Conservation (phyloP, 2,888 invertebrate genomes). For the Agrypnus murinus region DNA sequence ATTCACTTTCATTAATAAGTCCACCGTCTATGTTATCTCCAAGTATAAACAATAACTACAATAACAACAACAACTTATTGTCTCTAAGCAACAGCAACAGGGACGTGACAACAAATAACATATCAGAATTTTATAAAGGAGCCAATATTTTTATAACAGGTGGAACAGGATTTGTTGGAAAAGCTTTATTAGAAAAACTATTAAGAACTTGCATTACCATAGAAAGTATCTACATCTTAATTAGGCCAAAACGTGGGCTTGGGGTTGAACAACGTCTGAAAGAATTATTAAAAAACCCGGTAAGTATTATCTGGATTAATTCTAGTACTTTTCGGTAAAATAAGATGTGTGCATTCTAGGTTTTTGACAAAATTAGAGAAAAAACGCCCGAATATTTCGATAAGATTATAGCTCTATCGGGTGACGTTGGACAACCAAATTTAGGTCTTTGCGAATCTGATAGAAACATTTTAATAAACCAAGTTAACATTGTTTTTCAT, state of each 20-base stretch:
- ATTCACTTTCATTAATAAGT: not conserved
- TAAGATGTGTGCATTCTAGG: conserved; percentile 72
- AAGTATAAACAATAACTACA: conserved; percentile 10
- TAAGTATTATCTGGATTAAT: conserved; percentile 64
- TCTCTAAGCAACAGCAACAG: conserved; percentile 15
- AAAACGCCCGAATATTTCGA: conserved; percentile 78
- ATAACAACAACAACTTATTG: conserved; percentile 11
- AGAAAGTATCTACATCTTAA: conserved; percentile 85
- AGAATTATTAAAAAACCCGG: conserved; percentile 83
- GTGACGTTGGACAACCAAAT: conserved; percentile 83
- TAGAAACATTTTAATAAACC: conserved; percentile 75
- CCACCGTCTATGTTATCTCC: conserved; percentile 21
- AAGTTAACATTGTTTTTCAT: conserved; percentile 92
- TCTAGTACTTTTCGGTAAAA: not conserved
- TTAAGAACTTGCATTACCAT: conserved; percentile 89
- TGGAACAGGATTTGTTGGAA: conserved; percentile 92
- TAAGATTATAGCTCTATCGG: conserved; percentile 81
- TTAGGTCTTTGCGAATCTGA: conserved; percentile 82
- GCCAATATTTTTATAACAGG: conserved; percentile 68
- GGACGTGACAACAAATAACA: conserved; percentile 58
- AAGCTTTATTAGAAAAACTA: conserved; percentile 94
- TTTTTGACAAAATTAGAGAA: conserved; percentile 81
- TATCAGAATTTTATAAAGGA: conserved; percentile 64
- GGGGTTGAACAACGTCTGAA: conserved; percentile 81
- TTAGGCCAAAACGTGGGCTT: conserved; percentile 83